Base-by-base conservation (phyloP, 2,113 vertebrate species). In the Prietella phreatophila region DNA sequence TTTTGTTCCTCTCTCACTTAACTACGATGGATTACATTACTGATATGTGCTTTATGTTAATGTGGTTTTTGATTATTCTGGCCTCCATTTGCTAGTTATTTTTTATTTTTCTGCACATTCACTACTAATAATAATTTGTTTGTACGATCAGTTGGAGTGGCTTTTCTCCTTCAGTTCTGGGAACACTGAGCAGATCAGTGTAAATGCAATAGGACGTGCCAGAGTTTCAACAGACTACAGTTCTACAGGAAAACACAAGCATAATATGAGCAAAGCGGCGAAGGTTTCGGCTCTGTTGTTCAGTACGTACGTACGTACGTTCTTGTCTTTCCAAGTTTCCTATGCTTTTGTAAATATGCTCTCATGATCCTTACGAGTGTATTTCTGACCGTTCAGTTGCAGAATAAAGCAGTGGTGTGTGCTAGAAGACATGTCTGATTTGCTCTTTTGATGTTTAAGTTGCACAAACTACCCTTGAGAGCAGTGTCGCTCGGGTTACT, bases 371-470 rank as follows among this genome's bases (percentile, higher is more conserved):
- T 55, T 55, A 50, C 50, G 19, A 86, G 81, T 88, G 89, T 90
- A 85, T 90, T 90, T 42, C 76, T 78, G 79, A 87, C 83, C 79
- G 78, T 86, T 83, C 73, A 67, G 87, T 87, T 86, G 84, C 86
- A 82, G 50, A 95, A 95, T 94, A 94, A 95, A 96, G 89, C 56
- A 88, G 50, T 87, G 84, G 73, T 85, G 86, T 87, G 84, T 84
- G 81, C 75, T 86, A 82, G 33, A 47, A 47, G 13, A 67, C 8
- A 33, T 85, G 81, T 85, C n/a, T 56, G 27, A 27, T 61, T 71
- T n/a, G 65, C 13, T 47, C 4, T 87, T 55, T 58, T 3, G 9
- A 81, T 19, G 36, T 81, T 7, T 2, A 55, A 0, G 27, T 53
- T 30, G 27, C 17, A 81, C 1, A 33, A 33, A 36, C 10, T 5